Conservation (phyloP, 2,888 invertebrate genomes). For the Cosmia trapezina region DNA sequence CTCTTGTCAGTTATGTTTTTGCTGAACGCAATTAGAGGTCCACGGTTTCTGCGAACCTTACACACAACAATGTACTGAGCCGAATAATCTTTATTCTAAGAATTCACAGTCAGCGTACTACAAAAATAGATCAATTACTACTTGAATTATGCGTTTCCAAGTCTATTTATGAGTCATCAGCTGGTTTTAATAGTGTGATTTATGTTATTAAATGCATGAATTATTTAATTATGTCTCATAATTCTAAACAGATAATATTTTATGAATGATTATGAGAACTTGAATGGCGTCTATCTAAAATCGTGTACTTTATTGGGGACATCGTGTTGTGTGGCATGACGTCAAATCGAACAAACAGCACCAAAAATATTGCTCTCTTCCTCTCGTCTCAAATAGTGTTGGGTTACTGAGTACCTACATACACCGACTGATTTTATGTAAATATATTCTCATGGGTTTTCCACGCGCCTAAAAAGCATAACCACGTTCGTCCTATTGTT, state of each 20-base stretch:
- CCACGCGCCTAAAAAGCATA: slow-evolving; percentile 20
- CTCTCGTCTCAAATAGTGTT: slow-evolving; percentile 18
- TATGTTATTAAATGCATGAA: slow-evolving; percentile 42
- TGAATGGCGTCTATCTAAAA: slow-evolving; percentile 46
- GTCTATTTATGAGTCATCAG: slow-evolving; percentile 55
- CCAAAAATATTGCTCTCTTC: slow-evolving; percentile 33
- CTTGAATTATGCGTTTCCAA: slow-evolving; percentile 59
- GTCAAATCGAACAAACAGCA: slow-evolving; percentile 34
- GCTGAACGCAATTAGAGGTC: slow-evolving; percentile 82
- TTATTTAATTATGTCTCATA: slow-evolving; percentile 53
- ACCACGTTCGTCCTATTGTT: slow-evolving; percentile 43
- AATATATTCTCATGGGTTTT: slow-evolving; percentile 34
- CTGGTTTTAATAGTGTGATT: slow-evolving; percentile 34
- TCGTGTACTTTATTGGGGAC: slow-evolving; percentile 25
- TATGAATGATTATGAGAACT: slow-evolving; percentile 46
- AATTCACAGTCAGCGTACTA: slow-evolving; percentile 65
- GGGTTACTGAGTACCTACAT: slow-evolving; percentile 26
- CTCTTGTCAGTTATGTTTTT: slow-evolving; percentile 77
- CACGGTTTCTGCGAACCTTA: slow-evolving; percentile 71
- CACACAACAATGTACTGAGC: slow-evolving; percentile 69
- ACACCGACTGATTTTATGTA: slow-evolving; percentile 24
- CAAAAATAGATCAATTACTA: slow-evolving; percentile 69
- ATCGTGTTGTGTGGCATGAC: slow-evolving; percentile 49
- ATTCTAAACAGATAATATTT: slow-evolving; percentile 54
- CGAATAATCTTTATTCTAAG: slow-evolving; percentile 73